phyloP scores from a whole-genome alignment of 2,888 invertebrate genomes.

The Apamea monoglypha region DNA sequence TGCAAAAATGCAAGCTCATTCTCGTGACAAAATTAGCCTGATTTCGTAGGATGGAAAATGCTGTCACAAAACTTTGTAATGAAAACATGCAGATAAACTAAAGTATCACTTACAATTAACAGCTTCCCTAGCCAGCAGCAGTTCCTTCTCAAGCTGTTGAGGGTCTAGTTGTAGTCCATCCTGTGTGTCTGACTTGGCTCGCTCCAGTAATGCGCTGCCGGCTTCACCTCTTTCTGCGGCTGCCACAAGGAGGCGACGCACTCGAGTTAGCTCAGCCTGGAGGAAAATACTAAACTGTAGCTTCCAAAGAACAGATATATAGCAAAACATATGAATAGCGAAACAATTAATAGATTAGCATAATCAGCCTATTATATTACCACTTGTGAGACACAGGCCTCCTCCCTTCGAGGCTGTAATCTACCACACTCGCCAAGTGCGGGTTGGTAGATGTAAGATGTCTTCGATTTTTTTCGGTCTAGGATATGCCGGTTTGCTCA shows the following conservation, averaged over 20 bases:
- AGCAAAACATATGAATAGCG: neutral
- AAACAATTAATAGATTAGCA: neutral
- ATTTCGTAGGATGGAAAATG: neutral
- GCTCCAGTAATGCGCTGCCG: slow-evolving; percentile 87
- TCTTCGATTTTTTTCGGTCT: no score
- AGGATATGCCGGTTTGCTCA: no score
- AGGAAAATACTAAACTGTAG: slow-evolving; percentile 5
- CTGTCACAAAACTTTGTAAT: neutral
- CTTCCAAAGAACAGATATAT: neutral
- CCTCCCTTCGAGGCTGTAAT: no score
- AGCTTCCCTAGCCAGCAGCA: slow-evolving; percentile 95
- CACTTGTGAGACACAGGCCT: no score
- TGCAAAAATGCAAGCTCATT: neutral
- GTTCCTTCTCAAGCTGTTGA: slow-evolving; percentile 92
- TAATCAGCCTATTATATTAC: no score
- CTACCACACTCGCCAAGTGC: no score
- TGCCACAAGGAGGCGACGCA: slow-evolving; percentile 92
- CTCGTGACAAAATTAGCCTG: no score
- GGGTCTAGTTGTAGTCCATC: slow-evolving; percentile 87
- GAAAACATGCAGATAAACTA: neutral
- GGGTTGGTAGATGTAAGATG: no score
- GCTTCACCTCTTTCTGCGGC: slow-evolving; percentile 91
- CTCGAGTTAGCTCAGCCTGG: slow-evolving; percentile 92
- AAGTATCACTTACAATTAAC: slow-evolving; percentile 88
- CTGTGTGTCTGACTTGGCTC: slow-evolving; percentile 88